Evolutionary conservation across 2,888 invertebrate species (phyloP).

Genomic region (Penaeus monodon): DNA sequence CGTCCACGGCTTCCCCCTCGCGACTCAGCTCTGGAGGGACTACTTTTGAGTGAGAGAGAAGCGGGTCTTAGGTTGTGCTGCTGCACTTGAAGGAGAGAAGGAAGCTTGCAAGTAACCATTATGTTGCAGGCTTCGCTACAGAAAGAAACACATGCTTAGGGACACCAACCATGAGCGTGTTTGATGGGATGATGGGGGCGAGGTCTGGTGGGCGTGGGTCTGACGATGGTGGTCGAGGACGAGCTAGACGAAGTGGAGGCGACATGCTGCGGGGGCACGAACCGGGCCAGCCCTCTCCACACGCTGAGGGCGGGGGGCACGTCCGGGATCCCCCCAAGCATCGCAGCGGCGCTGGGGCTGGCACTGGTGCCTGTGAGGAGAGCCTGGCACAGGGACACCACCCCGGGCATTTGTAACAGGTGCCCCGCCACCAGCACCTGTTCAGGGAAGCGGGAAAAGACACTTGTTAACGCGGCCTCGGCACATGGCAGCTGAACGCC

Average conservation of each 20-base stretch:
- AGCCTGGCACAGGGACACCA: conserved; percentile 60
- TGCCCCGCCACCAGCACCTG: conserved; percentile 62
- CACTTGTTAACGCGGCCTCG: neutral
- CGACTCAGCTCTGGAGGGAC: too few relatives aligned
- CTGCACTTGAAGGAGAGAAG: too few relatives aligned
- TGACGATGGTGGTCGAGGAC: conserved; percentile 41
- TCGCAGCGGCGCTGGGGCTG: conserved; percentile 16
- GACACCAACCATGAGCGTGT: conserved; percentile 32
- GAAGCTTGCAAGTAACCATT: too few relatives aligned
- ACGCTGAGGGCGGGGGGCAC: conserved; percentile 54
- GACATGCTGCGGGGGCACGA: conserved; percentile 39
- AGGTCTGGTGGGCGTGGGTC: conserved; percentile 59
- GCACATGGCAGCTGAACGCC: neutral
- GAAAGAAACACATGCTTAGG: too few relatives aligned
- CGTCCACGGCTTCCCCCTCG: too few relatives aligned
- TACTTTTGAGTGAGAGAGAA: too few relatives aligned
- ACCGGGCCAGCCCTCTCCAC: conserved; percentile 55
- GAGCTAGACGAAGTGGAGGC: conserved; percentile 14
- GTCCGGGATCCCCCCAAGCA: neutral
- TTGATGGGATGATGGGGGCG: conserved; percentile 23
- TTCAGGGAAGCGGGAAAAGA: neutral
- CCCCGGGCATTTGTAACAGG: conserved; percentile 57
- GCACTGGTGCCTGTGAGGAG: conserved; percentile 40
- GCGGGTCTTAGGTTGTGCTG: too few relatives aligned
- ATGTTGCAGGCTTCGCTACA: too few relatives aligned